Evolutionary conservation across 2,888 invertebrate species (phyloP).

Genomic region (Corbicula japonica): DNA sequence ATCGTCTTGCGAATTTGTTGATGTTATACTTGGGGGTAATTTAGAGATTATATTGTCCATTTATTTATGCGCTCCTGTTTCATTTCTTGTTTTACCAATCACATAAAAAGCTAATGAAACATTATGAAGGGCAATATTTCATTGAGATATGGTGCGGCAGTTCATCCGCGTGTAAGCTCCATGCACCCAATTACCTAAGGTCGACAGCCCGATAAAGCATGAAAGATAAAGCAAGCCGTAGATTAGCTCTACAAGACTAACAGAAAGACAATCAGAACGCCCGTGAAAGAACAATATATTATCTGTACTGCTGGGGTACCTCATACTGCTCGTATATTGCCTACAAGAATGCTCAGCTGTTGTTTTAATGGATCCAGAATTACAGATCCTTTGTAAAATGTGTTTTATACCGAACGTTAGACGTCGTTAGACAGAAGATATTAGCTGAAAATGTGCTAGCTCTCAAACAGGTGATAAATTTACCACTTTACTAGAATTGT

Average conservation of each 20-base stretch:
- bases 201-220: constrained; percentile 6
- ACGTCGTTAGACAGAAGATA: constrained; percentile 8
- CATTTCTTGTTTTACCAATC: too few relatives aligned
- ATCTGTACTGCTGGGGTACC: constrained; percentile 7
- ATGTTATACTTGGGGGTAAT: too few relatives aligned
- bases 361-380: neutral
- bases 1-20: too few relatives aligned
- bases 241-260: neutral
- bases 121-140: too few relatives aligned
- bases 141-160: too few relatives aligned
- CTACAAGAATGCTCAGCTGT: constrained; percentile 26
- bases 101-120: too few relatives aligned
- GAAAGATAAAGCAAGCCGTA: neutral
- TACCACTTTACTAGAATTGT: too few relatives aligned
- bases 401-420: constrained; percentile 9
- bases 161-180: too few relatives aligned
- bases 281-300: constrained; percentile 19
- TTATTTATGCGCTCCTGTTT: too few relatives aligned
- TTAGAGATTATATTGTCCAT: too few relatives aligned
- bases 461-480: constrained; percentile 36
- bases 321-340: neutral
- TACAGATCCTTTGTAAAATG: constrained; percentile 26
- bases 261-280: constrained; percentile 5
- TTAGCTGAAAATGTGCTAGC: constrained; percentile 12
- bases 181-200: neutral